Conservation (phyloP, 2,888 invertebrate species). For the Ellobium chinense region DNA sequence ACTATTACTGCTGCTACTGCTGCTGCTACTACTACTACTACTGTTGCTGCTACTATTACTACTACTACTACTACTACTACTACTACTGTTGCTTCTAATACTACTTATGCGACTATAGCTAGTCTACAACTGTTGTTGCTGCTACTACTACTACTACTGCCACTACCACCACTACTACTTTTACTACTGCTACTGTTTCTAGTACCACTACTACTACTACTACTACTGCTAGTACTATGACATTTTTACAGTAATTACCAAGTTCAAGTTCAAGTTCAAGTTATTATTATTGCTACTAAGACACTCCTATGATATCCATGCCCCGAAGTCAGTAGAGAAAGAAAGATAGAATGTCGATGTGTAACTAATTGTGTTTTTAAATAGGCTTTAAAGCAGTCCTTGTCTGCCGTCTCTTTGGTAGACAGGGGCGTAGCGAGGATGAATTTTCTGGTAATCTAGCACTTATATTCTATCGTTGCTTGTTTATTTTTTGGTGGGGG, state of each 20-base stretch:
- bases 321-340: no score
- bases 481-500: no score
- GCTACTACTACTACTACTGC: constrained; percentile 2
- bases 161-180: background rate
- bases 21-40: background rate
- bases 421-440: no score
- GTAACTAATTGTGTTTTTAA: no score
- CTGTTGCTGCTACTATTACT: background rate
- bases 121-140: background rate
- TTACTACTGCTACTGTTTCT: background rate
- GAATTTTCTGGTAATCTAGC: no score
- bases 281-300: background rate
- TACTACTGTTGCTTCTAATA: background rate
- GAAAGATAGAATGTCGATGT: no score
- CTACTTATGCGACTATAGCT: background rate
- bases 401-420: no score
- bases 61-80: constrained; percentile 7
- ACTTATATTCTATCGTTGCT: no score
- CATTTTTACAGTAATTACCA: background rate
- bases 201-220: background rate
- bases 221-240: background rate
- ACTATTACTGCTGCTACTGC: background rate
- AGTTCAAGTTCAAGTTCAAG: background rate
- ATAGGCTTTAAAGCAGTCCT: no score
- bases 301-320: background rate